Evolutionary conservation across 2,797 vertebrate genomes (phyloP).

Genomic region (Lagocephalus sceleratus): DNA sequence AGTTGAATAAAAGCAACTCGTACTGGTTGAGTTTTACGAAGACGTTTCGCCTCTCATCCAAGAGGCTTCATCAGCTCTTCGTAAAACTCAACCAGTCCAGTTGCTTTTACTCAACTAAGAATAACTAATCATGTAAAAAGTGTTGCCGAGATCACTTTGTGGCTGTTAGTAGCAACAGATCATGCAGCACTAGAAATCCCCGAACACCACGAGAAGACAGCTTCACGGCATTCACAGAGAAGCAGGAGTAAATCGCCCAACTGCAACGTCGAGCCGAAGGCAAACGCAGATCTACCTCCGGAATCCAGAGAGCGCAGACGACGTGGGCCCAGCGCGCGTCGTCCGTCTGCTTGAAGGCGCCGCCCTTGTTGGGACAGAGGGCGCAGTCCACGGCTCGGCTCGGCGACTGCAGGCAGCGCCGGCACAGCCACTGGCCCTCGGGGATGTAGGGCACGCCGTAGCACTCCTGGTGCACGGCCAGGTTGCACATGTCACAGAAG

Average conservation of each 20-base stretch:
- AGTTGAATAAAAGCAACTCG: no score
- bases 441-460: conserved; percentile 98
- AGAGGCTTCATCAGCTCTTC: no score
- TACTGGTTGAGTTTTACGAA: no score
- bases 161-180: background rate
- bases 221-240: no score
- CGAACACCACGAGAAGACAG: no score
- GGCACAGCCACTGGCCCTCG: conserved; percentile 97
- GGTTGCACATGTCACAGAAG: conserved; percentile 99
- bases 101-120: no score
- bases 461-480: conserved; percentile 98
- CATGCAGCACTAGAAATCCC: no score
- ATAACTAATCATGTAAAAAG: no score
- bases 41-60: no score
- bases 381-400: conserved; percentile 97
- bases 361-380: conserved; percentile 97
- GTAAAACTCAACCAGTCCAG: no score
- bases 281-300: conserved; percentile 77
- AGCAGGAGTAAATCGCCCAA: no score
- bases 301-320: conserved; percentile 98
- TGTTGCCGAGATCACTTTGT: conserved; percentile 1
- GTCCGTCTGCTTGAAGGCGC: conserved; percentile 98
- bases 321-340: conserved; percentile 98
- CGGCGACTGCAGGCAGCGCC: conserved; percentile 96
- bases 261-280: no score